phyloP scores from a whole-genome alignment of 2,888 invertebrate genomes.

The Amiota mariae region DNA sequence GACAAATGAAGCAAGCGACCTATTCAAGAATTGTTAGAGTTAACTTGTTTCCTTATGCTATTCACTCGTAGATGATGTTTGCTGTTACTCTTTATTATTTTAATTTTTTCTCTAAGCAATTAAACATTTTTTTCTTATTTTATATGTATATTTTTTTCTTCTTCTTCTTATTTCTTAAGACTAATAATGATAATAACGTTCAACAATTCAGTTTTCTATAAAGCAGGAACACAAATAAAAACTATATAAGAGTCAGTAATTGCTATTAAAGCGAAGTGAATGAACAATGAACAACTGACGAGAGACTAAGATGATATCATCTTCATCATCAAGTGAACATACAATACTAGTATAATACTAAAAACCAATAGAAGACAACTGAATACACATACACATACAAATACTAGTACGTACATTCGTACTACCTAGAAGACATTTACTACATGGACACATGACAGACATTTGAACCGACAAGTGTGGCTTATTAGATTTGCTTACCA shows the following conservation, averaged over 20 bases:
- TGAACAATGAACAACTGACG: no score
- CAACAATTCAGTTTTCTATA: slow-evolving; percentile 14
- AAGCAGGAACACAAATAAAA: background rate
- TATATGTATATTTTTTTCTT: slow-evolving; percentile 15
- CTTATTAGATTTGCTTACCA: slow-evolving; percentile 6
- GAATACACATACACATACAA: background rate
- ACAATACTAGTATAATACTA: no score
- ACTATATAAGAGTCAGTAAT: slow-evolving; percentile 14
- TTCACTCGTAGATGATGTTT: background rate
- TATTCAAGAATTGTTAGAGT: background rate
- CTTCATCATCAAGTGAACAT: background rate
- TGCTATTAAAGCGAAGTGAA: slow-evolving; percentile 1
- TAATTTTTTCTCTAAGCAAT: slow-evolving; percentile 47
- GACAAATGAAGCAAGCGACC: background rate
- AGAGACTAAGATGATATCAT: slow-evolving; percentile 26
- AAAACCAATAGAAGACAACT: no score
- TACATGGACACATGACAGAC: no score
- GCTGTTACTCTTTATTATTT: no score
- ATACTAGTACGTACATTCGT: background rate
- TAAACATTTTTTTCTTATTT: slow-evolving; percentile 48
- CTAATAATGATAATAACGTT: slow-evolving; percentile 23
- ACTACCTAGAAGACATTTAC: background rate
- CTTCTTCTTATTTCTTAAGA: no score
- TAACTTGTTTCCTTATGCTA: background rate
- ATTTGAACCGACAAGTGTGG: slow-evolving; percentile 10